phyloP scores from a whole-genome alignment of 1,140 invertebrate genomes.

The Drosophila busckii region DNA sequence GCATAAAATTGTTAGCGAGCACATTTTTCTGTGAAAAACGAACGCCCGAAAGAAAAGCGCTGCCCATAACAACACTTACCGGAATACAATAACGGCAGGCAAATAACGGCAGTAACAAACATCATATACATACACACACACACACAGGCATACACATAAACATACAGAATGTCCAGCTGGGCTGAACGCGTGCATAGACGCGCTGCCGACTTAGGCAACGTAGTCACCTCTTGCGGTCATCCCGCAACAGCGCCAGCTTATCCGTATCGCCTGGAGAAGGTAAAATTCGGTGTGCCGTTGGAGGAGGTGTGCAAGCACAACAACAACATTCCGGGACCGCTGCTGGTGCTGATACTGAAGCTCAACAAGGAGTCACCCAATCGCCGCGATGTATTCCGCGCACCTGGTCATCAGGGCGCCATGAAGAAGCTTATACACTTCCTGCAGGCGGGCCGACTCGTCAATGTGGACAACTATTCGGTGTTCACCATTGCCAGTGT shows the following conservation, averaged over 20 bases:
- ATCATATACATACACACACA: conserved; percentile 7
- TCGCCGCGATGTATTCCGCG: conserved; percentile 95
- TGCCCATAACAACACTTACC: conserved; percentile 33
- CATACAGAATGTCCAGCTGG: conserved; percentile 89
- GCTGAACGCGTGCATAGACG: conserved; percentile 92
- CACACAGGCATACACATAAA: conserved; percentile 1
- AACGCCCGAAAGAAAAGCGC: conserved; percentile 42
- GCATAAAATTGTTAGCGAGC: conserved; percentile 59
- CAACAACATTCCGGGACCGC: conserved; percentile 93
- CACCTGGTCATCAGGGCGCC: conserved; percentile 95
- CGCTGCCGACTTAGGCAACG: conserved; percentile 92
- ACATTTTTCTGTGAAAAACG: conserved; percentile 67
- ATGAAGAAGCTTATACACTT: conserved; percentile 98
- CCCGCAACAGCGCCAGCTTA: conserved; percentile 82
- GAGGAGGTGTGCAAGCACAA: conserved; percentile 95
- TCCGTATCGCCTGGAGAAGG: conserved; percentile 92
- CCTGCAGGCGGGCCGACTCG: conserved; percentile 93
- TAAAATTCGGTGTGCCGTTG: conserved; percentile 93
- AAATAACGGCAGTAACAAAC: conserved; percentile 20
- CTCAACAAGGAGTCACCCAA: conserved; percentile 96
- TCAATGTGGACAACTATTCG: conserved; percentile 98
- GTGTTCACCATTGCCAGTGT: conserved; percentile 99
- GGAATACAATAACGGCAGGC: conserved; percentile 16
- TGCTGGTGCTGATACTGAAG: conserved; percentile 94
- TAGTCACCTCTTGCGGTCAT: conserved; percentile 92